Conservation (phyloP, 1,140 invertebrate species). For the Elymnias hypermnestra region DNA sequence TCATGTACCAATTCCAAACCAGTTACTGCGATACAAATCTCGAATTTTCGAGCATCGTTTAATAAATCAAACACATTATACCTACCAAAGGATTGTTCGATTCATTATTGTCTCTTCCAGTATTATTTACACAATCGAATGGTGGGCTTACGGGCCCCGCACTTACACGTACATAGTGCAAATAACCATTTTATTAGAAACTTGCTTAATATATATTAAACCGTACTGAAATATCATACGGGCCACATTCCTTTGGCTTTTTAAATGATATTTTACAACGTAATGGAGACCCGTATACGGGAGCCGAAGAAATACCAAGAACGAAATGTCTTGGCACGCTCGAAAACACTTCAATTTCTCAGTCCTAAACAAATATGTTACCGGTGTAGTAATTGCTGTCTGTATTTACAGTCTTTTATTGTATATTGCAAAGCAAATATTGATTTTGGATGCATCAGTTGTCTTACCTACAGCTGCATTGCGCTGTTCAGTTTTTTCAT, state of each 20-base stretch:
- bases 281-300: conserved; percentile 16
- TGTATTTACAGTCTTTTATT: conserved; percentile 72
- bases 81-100: conserved; percentile 55
- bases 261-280: background rate
- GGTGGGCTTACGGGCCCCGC: conserved; percentile 45
- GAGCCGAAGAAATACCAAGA: conserved; percentile 57
- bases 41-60: conserved; percentile 34
- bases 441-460: conserved; percentile 66
- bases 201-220: conserved; percentile 1
- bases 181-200: conserved; percentile 9
- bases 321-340: conserved; percentile 65
- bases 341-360: conserved; percentile 72
- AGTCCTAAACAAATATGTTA: conserved; percentile 74
- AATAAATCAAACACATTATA: conserved; percentile 71
- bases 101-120: conserved; percentile 65
- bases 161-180: conserved; percentile 22
- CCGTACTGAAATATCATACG: conserved; percentile 11
- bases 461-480: conserved; percentile 57
- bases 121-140: conserved; percentile 64
- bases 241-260: background rate
- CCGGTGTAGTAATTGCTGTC: conserved; percentile 69
- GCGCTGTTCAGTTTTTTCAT: conserved; percentile 31
- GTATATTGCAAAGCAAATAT: conserved; percentile 71
- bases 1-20: conserved; percentile 26
- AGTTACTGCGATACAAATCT: conserved; percentile 24